Percentiles rank a stretch among this genome's conserved stretches.
These are phyloP conservation scores for Potamarius usumacintae DNA, from an alignment of 2,113 vertebrate genomes.

Conservation along the genomic window DNA sequence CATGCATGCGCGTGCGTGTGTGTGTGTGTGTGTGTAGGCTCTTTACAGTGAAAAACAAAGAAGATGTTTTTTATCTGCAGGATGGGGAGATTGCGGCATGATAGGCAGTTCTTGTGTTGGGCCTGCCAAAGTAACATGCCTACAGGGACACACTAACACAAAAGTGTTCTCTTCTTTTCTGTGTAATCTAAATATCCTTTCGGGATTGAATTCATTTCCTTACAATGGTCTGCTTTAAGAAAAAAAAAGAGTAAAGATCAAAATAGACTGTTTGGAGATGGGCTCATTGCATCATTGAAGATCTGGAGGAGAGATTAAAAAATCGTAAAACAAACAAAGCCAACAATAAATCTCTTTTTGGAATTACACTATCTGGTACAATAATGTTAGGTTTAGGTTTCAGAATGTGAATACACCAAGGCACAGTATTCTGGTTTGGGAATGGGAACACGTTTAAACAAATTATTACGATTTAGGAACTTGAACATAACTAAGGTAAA, in stretches of 20 bases:
- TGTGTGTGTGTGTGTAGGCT: background rate
- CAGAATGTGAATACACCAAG: background rate
- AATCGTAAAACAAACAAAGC: background rate
- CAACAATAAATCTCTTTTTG: no score
- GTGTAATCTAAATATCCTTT: conserved; percentile 33
- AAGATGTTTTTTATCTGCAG: conserved; percentile 23
- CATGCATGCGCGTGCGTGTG: background rate
- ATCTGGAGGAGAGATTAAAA: background rate
- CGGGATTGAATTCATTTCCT: conserved; percentile 18
- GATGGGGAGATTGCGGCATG: conserved; percentile 31
- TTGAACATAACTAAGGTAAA: background rate
- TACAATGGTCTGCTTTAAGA: background rate
- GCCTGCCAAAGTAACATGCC: conserved; percentile 44
- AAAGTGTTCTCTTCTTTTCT: conserved; percentile 28
- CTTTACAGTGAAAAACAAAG: conserved; percentile 28
- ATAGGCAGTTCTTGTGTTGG: conserved; percentile 44
- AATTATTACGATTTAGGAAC: background rate
- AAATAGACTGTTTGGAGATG: conserved; percentile 6
- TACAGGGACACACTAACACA: conserved; percentile 29
- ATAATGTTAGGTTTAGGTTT: background rate
- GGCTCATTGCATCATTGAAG: background rate
- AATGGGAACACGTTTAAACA: background rate
- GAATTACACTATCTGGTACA: background rate
- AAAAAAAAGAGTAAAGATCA: background rate
- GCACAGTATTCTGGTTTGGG: background rate